Evolutionary conservation across 2,113 vertebrate species (phyloP), one percentile per base, ranked within the genome.

Genomic region (Misgurnus anguillicaudatus): DNA sequence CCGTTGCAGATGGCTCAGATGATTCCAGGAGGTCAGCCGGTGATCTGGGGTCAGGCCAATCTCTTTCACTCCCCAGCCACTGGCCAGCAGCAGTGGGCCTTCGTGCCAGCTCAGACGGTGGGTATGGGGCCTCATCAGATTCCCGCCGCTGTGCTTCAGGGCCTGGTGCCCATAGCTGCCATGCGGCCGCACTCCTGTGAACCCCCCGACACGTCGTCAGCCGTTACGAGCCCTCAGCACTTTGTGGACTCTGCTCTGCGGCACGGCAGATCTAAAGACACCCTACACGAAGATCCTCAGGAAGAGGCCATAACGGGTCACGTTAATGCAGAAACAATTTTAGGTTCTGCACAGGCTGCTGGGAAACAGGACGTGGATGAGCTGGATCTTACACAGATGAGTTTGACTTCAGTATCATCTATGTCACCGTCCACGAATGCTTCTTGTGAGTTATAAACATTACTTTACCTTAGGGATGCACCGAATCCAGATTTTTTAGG

Each of bases 361-460:
- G 86, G 89, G 71, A 91, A 91, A 84, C 95, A 96, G 93, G 96
- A 98, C 79, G 92, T 94, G 61, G 96, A 98, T 78, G 96, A 98
- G 90, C 96, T 98, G 68, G 97, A 99, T 90, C 95, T 98, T 85
- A 98, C 96, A 76, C 93, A 96, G 89, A 92, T 99, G 94, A 98
- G 95, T 88, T 90, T 99, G 94, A 99, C 96, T 80, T 95, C 96
- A 63, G 95, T 95, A 85, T 95, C 96, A 77, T 96, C 96, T 78
- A 95, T 95, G 0, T 96, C 96, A 1, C 95, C 95, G 1, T 98
- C 96, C 0, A 95, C 95, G 0, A 96, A 94, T 77, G 96, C 98
- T 85, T 97, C 97, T 86, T 94, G 97, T 98, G 91, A 95, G 96
- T 92, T 57, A 79, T 90, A 89, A 91, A 92, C 91, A 93, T 92